Evolutionary conservation across 2,888 invertebrate species (phyloP).

Genomic region (Azorinus chamasolen): DNA sequence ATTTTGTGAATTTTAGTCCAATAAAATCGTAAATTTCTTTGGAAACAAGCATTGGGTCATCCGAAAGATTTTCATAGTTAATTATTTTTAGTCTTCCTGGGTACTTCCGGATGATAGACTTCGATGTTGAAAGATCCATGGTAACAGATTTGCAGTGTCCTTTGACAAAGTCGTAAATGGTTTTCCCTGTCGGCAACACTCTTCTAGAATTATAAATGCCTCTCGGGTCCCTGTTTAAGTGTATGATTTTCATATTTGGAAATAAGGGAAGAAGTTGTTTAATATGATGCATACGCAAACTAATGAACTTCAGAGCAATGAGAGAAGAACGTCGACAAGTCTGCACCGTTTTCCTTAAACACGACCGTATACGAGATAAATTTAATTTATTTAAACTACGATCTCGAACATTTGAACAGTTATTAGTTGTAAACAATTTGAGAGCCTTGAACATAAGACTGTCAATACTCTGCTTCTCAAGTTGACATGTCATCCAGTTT

Average conservation of each 20-base stretch:
- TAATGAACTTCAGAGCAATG: slow-evolving; percentile 17
- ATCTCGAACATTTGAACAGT: no score
- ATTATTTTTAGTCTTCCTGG: slow-evolving; percentile 12
- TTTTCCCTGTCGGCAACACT: background rate
- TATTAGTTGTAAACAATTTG: no score
- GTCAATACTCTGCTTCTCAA: no score
- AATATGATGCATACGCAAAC: background rate
- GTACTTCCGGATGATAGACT: slow-evolving; percentile 2
- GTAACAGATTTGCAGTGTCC: background rate
- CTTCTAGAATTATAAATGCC: slow-evolving; percentile 32
- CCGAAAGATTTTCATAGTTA: slow-evolving; percentile 24
- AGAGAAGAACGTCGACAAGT: slow-evolving; percentile 5
- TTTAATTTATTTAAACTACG: no score
- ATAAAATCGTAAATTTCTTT: slow-evolving; percentile 14
- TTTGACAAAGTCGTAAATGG: background rate
- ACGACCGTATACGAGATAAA: no score
- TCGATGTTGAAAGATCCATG: slow-evolving; percentile 3
- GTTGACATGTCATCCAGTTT: no score
- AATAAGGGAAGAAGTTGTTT: slow-evolving; percentile 17
- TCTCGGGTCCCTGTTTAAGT: slow-evolving; percentile 32
- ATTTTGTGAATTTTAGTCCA: slow-evolving; percentile 8
- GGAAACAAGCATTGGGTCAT: slow-evolving; percentile 1
- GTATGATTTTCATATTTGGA: slow-evolving; percentile 32
- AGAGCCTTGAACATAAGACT: no score
- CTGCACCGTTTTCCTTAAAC: background rate